Base-by-base conservation (phyloP, 2,888 invertebrate genomes). In the Xylocampa areola region DNA sequence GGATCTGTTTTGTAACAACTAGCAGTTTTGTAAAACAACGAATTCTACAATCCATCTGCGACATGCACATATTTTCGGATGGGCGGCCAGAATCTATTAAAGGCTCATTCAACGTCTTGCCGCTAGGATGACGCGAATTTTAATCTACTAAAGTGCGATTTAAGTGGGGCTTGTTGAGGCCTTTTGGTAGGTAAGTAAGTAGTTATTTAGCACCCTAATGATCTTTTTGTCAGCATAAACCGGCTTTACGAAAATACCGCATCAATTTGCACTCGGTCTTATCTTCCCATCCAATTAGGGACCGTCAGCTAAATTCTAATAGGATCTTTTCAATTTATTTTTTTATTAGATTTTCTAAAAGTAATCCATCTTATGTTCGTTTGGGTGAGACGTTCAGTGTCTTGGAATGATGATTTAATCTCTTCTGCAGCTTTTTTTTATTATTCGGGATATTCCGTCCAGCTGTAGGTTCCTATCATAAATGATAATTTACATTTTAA, bases 271-370 rank as follows among this genome's bases (percentile, higher is more conserved):
- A 33, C 23, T 43, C 33, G 32, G n/a, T 11, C 19, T 16, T 33
- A 29, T 21, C 35, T 16, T 47, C 7, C 27, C 25, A 32, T 37
- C 48, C 51, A 67, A 67, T 68, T 68, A 55, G 51, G 33, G 53
- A 30, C 19, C 29, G 59, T 45, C 65, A 64, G 64, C 50, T 32
- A 59, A 63, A 57, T 21, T 58, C 40, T 59, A 51, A 68, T 55
- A 48, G 48, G 48, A 44, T 44, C 29, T 43, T 4, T 49, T 58
- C 43, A 64, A 69, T 64, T 69, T 55, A 37, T 44, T 69, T 55
- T n/a, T 59, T 60, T 60, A 64, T 52, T 50, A 16, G 29, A 50
- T 43, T 64, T 60, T 52, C 21, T 52, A 39, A 43, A 68, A 50
- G 52, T 59, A 64, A 64, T 68, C 51, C 37, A 59, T 58, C 51